A percentile compares a stretch with the other conserved stretches of the same genome.
phyloP scores from a whole-genome alignment of 2,888 invertebrate species.

The Amblyteles armatorius region DNA sequence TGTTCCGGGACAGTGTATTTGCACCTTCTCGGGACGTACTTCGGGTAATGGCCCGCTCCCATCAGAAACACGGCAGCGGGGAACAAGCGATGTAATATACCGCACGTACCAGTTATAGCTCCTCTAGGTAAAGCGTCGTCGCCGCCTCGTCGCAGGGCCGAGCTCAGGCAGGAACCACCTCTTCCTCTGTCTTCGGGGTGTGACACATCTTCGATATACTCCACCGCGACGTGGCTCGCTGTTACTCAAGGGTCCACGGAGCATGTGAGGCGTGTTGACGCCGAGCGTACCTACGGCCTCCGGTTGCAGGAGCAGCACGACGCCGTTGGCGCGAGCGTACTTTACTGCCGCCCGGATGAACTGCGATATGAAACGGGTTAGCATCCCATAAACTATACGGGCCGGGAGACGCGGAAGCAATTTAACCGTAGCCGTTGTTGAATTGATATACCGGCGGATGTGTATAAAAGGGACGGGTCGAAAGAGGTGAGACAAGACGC shows the following conservation, averaged over 20 bases:
- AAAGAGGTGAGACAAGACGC: slow-evolving; percentile 58
- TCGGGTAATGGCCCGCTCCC: slow-evolving; percentile 56
- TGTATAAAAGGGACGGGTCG: slow-evolving; percentile 73
- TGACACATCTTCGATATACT: slow-evolving; percentile 55
- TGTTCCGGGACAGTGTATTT: slow-evolving; percentile 45
- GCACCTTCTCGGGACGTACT: slow-evolving; percentile 49
- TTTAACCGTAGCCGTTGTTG: slow-evolving; percentile 78
- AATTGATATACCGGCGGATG: slow-evolving; percentile 79
- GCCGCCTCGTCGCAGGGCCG: slow-evolving; percentile 7
- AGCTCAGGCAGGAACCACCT: slow-evolving; percentile 11
- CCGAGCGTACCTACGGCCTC: slow-evolving; percentile 7
- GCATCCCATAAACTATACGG: slow-evolving; percentile 76
- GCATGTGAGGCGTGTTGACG: slow-evolving; percentile 29
- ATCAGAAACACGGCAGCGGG: slow-evolving; percentile 37
- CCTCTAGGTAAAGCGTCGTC: slow-evolving; percentile 9
- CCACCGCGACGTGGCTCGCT: slow-evolving; percentile 47
- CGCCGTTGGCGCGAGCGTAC: slow-evolving; percentile 32
- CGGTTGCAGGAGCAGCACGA: neutral
- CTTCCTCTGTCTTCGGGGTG: slow-evolving; percentile 14
- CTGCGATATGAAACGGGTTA: slow-evolving; percentile 72
- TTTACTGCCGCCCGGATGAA: slow-evolving; percentile 66
- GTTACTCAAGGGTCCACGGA: slow-evolving; percentile 63
- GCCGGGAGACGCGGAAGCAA: slow-evolving; percentile 79
- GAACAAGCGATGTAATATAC: slow-evolving; percentile 31
- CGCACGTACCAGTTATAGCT: slow-evolving; percentile 5